Evolutionary conservation across 1,140 invertebrate genomes (phyloP).

Genomic region (Drosophila lacertosa): DNA sequence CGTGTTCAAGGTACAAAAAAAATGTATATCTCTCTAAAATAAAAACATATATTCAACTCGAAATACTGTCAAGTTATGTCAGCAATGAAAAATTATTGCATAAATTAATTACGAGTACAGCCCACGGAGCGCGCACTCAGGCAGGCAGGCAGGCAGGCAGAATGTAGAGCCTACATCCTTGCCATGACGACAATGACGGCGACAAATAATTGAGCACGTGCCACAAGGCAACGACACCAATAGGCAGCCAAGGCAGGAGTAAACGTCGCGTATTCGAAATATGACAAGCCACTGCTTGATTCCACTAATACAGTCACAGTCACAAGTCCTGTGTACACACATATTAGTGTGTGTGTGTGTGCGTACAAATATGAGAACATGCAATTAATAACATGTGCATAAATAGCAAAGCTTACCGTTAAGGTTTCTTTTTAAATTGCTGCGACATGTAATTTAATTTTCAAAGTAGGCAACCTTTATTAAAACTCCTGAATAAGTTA

Average conservation of each 20-base stretch:
- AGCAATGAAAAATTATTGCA: slow-evolving; percentile 81
- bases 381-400: slow-evolving; percentile 71
- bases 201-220: slow-evolving; percentile 67
- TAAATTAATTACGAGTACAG: slow-evolving; percentile 73
- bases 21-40: slow-evolving; percentile 58
- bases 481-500: not conserved
- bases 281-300: slow-evolving; percentile 39
- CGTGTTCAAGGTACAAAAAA: not conserved
- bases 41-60: slow-evolving; percentile 52
- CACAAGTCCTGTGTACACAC: not conserved
- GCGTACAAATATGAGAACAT: slow-evolving; percentile 35
- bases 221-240: slow-evolving; percentile 25
- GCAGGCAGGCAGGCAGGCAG: slow-evolving; percentile 20
- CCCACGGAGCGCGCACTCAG: slow-evolving; percentile 24
- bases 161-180: slow-evolving; percentile 29
- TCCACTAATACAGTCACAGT: slow-evolving; percentile 39
- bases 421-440: slow-evolving; percentile 32
- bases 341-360: slow-evolving; percentile 6
- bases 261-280: slow-evolving; percentile 62
- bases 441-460: slow-evolving; percentile 57
- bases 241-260: slow-evolving; percentile 4
- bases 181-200: slow-evolving; percentile 19
- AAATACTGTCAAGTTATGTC: slow-evolving; percentile 73
- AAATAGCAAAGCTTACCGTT: slow-evolving; percentile 42
- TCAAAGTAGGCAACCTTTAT: slow-evolving; percentile 21